Percentiles rank a stretch among this genome's conserved stretches.
Conservation (phyloP, 2,113 vertebrate species). For the Neoarius graeffei region DNA sequence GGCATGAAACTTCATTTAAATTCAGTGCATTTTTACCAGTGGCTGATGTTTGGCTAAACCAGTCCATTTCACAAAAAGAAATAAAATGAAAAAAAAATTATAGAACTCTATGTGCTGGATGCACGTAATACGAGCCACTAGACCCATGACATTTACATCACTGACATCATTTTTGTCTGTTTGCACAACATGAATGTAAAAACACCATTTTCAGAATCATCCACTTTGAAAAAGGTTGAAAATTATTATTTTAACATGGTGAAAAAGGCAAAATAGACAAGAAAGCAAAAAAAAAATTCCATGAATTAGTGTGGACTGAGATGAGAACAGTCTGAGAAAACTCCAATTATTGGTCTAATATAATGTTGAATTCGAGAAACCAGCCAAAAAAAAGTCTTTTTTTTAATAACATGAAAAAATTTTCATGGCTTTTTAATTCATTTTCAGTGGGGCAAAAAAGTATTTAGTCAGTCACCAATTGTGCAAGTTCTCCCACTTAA, state of each 20-base stretch:
- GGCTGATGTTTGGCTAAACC: neutral
- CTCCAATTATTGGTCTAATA: no score
- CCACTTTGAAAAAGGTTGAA: neutral
- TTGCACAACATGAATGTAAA: neutral
- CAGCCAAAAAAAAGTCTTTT: no score
- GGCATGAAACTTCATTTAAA: neutral
- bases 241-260: neutral
- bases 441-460: no score
- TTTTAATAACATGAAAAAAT: neutral
- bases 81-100: neutral
- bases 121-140: no score
- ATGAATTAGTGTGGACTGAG: no score
- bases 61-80: neutral
- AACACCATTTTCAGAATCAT: neutral
- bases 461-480: no score
- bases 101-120: neutral
- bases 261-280: neutral
- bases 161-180: neutral
- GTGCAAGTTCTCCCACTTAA: no score
- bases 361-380: no score
- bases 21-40: neutral
- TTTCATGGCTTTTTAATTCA: neutral
- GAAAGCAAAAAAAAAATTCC: neutral
- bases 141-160: neutral
- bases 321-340: no score